Percentiles rank a stretch among this genome's conserved stretches.
phyloP scores from a whole-genome alignment of 37 sponge, comb jelly and placozoan genomes.

The Spongia lamella region DNA sequence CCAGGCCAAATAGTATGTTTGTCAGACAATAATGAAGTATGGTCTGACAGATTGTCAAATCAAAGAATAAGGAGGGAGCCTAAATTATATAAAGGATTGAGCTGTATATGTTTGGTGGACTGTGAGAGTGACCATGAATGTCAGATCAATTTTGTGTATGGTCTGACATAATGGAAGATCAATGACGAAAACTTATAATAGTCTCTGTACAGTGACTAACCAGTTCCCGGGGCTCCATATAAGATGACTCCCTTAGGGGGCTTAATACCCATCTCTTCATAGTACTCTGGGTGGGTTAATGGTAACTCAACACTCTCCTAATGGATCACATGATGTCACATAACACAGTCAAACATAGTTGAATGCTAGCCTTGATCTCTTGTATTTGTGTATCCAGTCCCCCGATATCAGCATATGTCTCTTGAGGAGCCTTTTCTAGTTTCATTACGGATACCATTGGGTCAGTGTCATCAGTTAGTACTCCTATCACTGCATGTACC shows the following conservation, averaged over 20 bases:
- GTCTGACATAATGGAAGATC: too few relatives aligned
- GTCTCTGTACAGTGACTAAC: too few relatives aligned
- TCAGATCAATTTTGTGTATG: too few relatives aligned
- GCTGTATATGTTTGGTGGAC: too few relatives aligned
- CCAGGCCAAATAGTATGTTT: too few relatives aligned
- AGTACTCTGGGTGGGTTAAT: slow-evolving; percentile 97
- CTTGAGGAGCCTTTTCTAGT: slow-evolving; percentile 97
- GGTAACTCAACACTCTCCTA: slow-evolving; percentile 98
- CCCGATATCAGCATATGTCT: slow-evolving; percentile 98
- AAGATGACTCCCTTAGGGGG: slow-evolving; percentile 99
- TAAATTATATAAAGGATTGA: too few relatives aligned
- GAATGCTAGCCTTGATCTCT: slow-evolving; percentile 93
- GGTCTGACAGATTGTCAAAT: too few relatives aligned
- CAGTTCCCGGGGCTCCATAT: slow-evolving; percentile 99
- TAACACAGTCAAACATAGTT: background rate
- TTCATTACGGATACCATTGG: slow-evolving; percentile 99
- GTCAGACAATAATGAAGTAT: too few relatives aligned
- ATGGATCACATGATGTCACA: background rate
- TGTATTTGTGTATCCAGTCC: slow-evolving; percentile 96
- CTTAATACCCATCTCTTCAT: slow-evolving; percentile 98
- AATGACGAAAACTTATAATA: too few relatives aligned
- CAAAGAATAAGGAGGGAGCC: too few relatives aligned
- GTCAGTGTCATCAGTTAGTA: slow-evolving; percentile 93
- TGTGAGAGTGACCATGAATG: too few relatives aligned
- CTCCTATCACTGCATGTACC: slow-evolving; percentile 98